Base-by-base conservation (phyloP, 2,888 invertebrate genomes). In the Drosophila helvetica region DNA sequence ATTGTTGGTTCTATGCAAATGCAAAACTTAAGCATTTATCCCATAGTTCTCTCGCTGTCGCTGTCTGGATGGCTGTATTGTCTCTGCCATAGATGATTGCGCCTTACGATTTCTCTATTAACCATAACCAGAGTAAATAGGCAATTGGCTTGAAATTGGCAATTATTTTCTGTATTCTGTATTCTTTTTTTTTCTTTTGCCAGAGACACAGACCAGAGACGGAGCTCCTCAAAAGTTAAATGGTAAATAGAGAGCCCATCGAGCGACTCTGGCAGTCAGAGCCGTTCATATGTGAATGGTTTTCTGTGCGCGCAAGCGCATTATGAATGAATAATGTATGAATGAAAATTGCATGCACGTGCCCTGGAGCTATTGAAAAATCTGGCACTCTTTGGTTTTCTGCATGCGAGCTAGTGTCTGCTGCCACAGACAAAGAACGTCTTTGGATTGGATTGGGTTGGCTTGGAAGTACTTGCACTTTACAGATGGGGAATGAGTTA, bases 271-370 rank as follows among this genome's bases (percentile, higher is more conserved):
- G 38, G 38, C 66, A 78, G 80, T 57, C 74, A 73, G 60, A 1
- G 19, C 19, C 64, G 78, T 77, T 58, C 78, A 79, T 72, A 75
- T 80, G 75, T 84, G 88, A 74, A 72, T 75, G 72, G 72, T 25
- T 78, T 50, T 33, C n/a, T 33, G 30, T 19, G 46, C 18, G 15
- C 53, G 74, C 25, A 73, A 68, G 85, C 73, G 78, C 83, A 87
- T 81, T 89, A 86, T 89, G 89, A 89, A 89, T 89, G 89, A 89
- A 89, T 89, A 90, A 89, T 90, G 89, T 86, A 89, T 89, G 89
- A 89, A 90, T 86, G 89, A 89, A 89, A 90, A 89, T 89, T 90
- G 90, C 90, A 80, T 88, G 88, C 89, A 90, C 90, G 88, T 90
- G 89, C 90, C 90, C 86, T 74, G 50, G 61, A 79, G 90, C 89